These are phyloP conservation scores for Polyodon spathula DNA, from an alignment of 2,113 vertebrate genomes.

Conservation along the genomic window DNA sequence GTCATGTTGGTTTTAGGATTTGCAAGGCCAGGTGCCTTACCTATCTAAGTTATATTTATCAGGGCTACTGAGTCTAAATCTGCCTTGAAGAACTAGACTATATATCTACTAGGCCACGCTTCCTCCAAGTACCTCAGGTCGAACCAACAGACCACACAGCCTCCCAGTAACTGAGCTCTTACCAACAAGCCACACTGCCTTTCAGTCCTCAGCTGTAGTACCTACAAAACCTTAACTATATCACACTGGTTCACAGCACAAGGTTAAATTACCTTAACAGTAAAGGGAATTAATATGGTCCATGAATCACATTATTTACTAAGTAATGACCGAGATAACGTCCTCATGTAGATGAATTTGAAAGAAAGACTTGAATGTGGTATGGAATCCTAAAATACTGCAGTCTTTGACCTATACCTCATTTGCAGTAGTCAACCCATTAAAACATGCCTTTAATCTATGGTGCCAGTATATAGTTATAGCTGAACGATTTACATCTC, in stretches of 20 bases:
- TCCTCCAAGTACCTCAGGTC: too few relatives aligned
- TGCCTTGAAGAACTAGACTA: not conserved
- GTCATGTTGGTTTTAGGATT: not conserved
- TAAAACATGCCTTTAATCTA: conserved; percentile 6
- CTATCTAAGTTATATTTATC: conserved; percentile 5
- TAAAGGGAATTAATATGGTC: conserved; percentile 8
- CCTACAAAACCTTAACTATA: too few relatives aligned
- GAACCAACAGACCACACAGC: too few relatives aligned
- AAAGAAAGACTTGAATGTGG: not conserved
- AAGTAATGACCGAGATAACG: conserved; percentile 14
- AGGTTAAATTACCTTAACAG: conserved; percentile 15
- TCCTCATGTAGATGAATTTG: not conserved
- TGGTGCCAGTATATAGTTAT: not conserved
- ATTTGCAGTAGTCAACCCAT: conserved; percentile 9
- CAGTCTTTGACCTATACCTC: conserved; percentile 24
- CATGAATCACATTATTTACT: conserved; percentile 17
- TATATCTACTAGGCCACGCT: too few relatives aligned
- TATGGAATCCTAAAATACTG: conserved; percentile 6
- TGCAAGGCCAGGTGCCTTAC: not conserved
- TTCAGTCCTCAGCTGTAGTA: too few relatives aligned
- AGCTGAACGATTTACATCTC: too few relatives aligned
- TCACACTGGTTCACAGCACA: not conserved
- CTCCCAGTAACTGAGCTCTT: too few relatives aligned
- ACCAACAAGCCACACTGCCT: too few relatives aligned
- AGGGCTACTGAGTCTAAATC: not conserved